Percentiles rank a stretch among this genome's conserved stretches.
Conservation (phyloP, 2,797 vertebrate genomes). For the Onychomys arenicola region DNA sequence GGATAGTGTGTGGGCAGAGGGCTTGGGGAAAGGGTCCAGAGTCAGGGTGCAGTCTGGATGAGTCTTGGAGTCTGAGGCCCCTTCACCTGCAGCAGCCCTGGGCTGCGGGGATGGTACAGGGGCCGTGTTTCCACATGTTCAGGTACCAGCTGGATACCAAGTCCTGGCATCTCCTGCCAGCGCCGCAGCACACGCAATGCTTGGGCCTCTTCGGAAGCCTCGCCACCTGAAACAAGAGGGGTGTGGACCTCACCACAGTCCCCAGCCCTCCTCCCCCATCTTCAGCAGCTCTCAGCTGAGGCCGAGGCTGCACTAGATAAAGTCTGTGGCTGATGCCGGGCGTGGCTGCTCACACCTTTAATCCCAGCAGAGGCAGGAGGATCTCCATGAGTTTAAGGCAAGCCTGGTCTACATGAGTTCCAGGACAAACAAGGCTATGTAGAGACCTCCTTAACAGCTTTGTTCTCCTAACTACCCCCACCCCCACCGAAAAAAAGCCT, state of each 20-base stretch:
- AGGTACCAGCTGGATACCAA: constrained; percentile 91
- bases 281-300: not conserved
- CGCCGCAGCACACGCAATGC: constrained; percentile 92
- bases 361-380: not conserved
- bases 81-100: constrained; percentile 93
- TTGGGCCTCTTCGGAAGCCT: constrained; percentile 90
- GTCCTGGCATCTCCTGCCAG: constrained; percentile 94
- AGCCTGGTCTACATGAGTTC: not conserved
- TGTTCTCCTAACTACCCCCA: not conserved
- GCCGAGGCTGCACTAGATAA: not conserved
- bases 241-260: constrained; percentile 85
- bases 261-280: not conserved
- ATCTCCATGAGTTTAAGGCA: not conserved
- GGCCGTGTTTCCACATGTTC: constrained; percentile 95
- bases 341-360: too few relatives aligned
- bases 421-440: not conserved
- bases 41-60: not conserved
- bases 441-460: not conserved
- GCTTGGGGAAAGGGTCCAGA: not conserved
- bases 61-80: not conserved
- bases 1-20: not conserved
- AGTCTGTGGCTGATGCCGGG: not conserved
- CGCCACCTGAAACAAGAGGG: constrained; percentile 70
- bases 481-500: not conserved
- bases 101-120: constrained; percentile 90